phyloP scores from a whole-genome alignment of 2,888 invertebrate species.

The Plagodis pulveraria region DNA sequence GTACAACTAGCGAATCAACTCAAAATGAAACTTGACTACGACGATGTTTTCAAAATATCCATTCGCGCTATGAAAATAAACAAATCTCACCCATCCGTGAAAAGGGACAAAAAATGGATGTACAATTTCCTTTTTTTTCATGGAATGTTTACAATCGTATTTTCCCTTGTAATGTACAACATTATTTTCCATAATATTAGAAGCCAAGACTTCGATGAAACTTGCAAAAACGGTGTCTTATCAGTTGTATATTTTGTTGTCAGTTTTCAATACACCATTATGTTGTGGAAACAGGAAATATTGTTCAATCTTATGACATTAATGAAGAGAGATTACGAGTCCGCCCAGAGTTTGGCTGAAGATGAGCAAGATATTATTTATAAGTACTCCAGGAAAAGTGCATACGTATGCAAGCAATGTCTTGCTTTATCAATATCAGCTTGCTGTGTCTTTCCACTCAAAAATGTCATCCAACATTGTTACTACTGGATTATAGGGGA shows the following conservation, averaged over 20 bases:
- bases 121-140: conserved; percentile 21
- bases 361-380: conserved; percentile 43
- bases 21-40: conserved; percentile 41
- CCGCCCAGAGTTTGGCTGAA: conserved; percentile 25
- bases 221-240: conserved; percentile 38
- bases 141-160: conserved; percentile 16
- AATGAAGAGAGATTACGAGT: conserved; percentile 50
- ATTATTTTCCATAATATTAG: conserved; percentile 33
- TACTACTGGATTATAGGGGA: conserved; percentile 41
- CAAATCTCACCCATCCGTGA: conserved; percentile 35
- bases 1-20: no score
- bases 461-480: conserved; percentile 36
- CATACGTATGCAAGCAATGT: conserved; percentile 50
- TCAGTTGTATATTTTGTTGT: conserved; percentile 23
- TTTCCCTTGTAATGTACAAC: conserved; percentile 30
- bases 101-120: conserved; percentile 38
- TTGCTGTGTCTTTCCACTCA: conserved; percentile 32
- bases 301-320: conserved; percentile 41
- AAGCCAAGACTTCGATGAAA: conserved; percentile 32
- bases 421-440: conserved; percentile 9
- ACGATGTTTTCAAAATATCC: conserved; percentile 34
- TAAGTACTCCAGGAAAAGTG: conserved; percentile 42
- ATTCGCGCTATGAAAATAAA: conserved; percentile 29
- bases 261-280: conserved; percentile 30
- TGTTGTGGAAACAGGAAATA: conserved; percentile 40